Percentiles rank a stretch among this genome's conserved stretches.
Conservation (phyloP, 2,888 invertebrate genomes). For the Trichacis sp. region DNA sequence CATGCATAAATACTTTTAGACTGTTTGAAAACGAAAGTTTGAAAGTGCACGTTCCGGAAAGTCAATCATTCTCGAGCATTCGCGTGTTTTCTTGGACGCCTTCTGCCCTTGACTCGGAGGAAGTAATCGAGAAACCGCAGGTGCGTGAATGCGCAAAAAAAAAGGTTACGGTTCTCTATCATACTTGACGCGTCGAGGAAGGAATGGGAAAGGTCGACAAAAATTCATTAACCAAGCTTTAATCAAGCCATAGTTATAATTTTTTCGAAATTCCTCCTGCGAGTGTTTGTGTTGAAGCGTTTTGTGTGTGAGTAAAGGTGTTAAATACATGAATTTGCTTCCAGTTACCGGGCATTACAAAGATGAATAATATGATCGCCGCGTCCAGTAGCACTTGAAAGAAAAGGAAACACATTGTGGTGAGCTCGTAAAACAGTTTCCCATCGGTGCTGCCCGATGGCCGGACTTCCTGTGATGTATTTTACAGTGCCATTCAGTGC, state of each 20-base stretch:
- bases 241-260: too few relatives aligned
- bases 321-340: too few relatives aligned
- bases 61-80: slow-evolving; percentile 27
- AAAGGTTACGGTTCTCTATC: slow-evolving; percentile 27
- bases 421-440: slow-evolving; percentile 32
- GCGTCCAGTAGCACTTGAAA: slow-evolving; percentile 23
- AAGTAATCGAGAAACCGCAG: slow-evolving; percentile 41
- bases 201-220: not conserved
- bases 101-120: slow-evolving; percentile 43
- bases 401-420: slow-evolving; percentile 40
- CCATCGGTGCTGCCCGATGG: slow-evolving; percentile 31
- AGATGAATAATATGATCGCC: slow-evolving; percentile 23
- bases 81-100: slow-evolving; percentile 43
- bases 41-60: not conserved
- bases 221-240: too few relatives aligned
- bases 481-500: slow-evolving; percentile 31
- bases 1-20: too few relatives aligned
- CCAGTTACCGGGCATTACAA: not conserved
- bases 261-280: too few relatives aligned
- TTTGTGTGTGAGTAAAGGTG: too few relatives aligned
- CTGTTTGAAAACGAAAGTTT: not conserved
- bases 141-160: slow-evolving; percentile 39
- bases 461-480: slow-evolving; percentile 41
- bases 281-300: too few relatives aligned
- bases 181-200: slow-evolving; percentile 6